phyloP scores from a whole-genome alignment of 1,140 invertebrate genomes.

The Aricia agestis region DNA sequence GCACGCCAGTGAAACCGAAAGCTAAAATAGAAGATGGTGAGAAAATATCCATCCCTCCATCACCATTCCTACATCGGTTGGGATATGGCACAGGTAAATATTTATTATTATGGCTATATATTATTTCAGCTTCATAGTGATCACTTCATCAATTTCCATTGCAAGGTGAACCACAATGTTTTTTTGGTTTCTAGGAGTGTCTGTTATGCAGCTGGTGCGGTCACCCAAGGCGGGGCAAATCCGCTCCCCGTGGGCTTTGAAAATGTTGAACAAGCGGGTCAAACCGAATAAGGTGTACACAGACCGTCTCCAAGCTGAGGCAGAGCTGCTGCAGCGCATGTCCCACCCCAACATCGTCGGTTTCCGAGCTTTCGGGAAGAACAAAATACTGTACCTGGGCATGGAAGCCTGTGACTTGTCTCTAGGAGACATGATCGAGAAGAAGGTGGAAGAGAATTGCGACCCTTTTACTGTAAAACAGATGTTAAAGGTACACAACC shows the following conservation, averaged over 20 bases:
- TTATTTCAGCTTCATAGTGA: constrained; percentile 14
- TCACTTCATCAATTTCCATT: neutral
- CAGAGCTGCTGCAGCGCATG: constrained; percentile 81
- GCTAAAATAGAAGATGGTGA: constrained; percentile 37
- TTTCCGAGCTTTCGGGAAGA: constrained; percentile 82
- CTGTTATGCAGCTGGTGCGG: constrained; percentile 85
- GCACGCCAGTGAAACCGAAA: constrained; percentile 56
- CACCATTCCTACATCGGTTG: constrained; percentile 81
- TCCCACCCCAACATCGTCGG: constrained; percentile 91
- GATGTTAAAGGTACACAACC: constrained; percentile 79
- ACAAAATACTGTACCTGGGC: constrained; percentile 79
- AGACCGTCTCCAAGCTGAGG: constrained; percentile 82
- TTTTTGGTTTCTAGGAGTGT: constrained; percentile 78
- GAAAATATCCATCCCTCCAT: constrained; percentile 77
- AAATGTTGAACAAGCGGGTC: constrained; percentile 79
- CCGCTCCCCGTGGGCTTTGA: constrained; percentile 89
- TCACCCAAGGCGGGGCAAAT: constrained; percentile 80
- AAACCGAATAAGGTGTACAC: constrained; percentile 62
- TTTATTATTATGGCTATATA: neutral
- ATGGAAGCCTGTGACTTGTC: constrained; percentile 83
- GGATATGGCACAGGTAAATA: constrained; percentile 85
- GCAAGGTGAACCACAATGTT: neutral
- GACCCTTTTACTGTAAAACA: constrained; percentile 79
- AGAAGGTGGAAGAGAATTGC: constrained; percentile 76
- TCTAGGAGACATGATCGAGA: constrained; percentile 84